phyloP scores from a whole-genome alignment of 2,113 vertebrate genomes.

The Odontesthes bonariensis region DNA sequence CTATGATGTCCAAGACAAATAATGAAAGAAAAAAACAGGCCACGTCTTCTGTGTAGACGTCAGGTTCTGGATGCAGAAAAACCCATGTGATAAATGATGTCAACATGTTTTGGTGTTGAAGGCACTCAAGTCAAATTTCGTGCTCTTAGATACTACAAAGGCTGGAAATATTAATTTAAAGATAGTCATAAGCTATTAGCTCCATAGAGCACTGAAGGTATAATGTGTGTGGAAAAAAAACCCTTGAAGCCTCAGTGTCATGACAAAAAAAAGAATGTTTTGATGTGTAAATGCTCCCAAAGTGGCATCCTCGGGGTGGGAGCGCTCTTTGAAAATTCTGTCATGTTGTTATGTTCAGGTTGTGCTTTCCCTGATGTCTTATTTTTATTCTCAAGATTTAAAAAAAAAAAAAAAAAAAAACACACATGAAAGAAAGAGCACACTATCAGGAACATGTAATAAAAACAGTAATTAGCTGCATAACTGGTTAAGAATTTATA shows the following conservation, averaged over 20 bases:
- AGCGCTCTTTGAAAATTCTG: constrained; percentile 24
- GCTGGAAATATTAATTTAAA: not conserved
- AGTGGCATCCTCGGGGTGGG: constrained; percentile 14
- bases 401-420: too few species aligned
- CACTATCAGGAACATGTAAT: not conserved
- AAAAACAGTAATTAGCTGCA: not conserved
- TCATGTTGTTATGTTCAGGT: constrained; percentile 16
- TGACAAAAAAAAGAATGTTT: constrained; percentile 11
- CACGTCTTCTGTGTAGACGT: not conserved
- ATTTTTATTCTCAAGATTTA: not conserved
- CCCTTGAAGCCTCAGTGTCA: constrained; percentile 11
- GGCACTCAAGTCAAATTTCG: not conserved
- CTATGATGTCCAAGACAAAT: not conserved
- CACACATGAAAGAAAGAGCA: too few species aligned
- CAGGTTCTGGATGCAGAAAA: not conserved
- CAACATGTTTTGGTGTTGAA: not conserved
- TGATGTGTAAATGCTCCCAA: constrained; percentile 15
- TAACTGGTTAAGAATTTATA: not conserved
- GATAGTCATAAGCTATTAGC: not conserved
- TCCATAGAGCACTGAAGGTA: not conserved
- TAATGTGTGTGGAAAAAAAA: constrained; percentile 2
- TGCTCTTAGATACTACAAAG: not conserved
- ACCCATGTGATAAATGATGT: not conserved
- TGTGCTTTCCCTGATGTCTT: constrained; percentile 7
- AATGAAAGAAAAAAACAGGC: not conserved